Base-by-base conservation (phyloP, 2,797 vertebrate species). In the Catharus ustulatus region DNA sequence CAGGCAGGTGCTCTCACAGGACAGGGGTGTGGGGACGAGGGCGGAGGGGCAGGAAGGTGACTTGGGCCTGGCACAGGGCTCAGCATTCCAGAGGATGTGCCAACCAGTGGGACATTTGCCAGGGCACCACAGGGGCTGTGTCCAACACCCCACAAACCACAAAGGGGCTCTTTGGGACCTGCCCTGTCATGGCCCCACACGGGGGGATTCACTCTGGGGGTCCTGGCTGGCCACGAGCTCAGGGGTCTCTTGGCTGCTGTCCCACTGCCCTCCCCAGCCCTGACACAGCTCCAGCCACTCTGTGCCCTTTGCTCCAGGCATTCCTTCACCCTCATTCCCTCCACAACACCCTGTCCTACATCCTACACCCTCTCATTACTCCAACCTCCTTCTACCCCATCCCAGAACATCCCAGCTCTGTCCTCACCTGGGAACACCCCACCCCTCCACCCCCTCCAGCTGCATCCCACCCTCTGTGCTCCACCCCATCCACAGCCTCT, bases 121-220 rank as follows among this genome's bases (percentile, higher is more conserved):
- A 69, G 45, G 20, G 12, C 19, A 51, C 29, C 9, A 1, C 4
- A 1, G 3, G 30, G 46, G 15, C 45, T 45, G 13, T 1, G 11
- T 34, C 73, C 45, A 23, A 23, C 48, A 45, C 9, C 21, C 52
- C 71, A 55, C 4, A 19, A n/a, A 34, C 5, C 30, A 17, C 3
- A 0, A 18, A 43, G 15, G 29, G 38, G 42, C 13, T 72, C 24
- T 20, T 30, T 32, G 42, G 8, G 6, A 43, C 40, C 52, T n/a
- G 32, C 7, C 9, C 20, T 5, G 1, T 19, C 73, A 58, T 6
- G 1, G n/a, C n/a, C 49, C 36, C 26, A 36, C 7, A 4, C 0
- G 0, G 11, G 51, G 43, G 19, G 15, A 42, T 66, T 66, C 30
- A 15, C 19, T 36, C 40, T 18, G 52, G 40, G 26, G 4, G 27